Conservation (phyloP, 2,113 vertebrate species). For the Choloepus hoffmanni region DNA sequence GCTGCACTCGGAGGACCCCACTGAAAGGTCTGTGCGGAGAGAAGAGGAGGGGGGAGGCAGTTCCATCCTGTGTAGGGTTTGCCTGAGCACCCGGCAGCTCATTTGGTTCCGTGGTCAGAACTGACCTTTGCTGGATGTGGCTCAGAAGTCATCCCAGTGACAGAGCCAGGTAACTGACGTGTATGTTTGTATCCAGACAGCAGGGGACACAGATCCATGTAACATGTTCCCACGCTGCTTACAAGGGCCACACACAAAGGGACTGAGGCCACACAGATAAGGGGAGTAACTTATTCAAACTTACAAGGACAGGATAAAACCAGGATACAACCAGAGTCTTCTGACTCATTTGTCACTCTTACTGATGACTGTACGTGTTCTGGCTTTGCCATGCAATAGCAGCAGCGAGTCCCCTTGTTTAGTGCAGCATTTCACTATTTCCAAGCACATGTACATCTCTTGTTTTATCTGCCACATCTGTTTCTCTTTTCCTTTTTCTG, state of each 20-base stretch:
- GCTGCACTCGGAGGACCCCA: neutral
- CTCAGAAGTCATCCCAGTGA: neutral
- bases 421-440: rapidly evolving
- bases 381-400: neutral
- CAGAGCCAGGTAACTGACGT: rapidly evolving
- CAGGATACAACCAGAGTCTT: neutral
- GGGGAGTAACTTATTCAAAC: neutral
- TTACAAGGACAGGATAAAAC: neutral
- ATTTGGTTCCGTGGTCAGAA: neutral
- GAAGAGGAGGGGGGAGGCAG: neutral
- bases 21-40: neutral
- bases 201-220: neutral
- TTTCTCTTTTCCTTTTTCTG: neutral
- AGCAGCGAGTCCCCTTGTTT: rapidly evolving
- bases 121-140: neutral
- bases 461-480: neutral
- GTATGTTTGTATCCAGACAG: rapidly evolving
- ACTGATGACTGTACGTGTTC: rapidly evolving
- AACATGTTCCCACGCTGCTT: rapidly evolving
- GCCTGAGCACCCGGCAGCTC: neutral
- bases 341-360: neutral
- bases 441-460: rapidly evolving
- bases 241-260: neutral
- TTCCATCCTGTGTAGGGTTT: neutral
- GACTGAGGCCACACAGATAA: neutral